A percentile compares a stretch with the other conserved stretches of the same genome.
phyloP scores from a whole-genome alignment of 1,140 invertebrate genomes.

The Spodoptera litura region DNA sequence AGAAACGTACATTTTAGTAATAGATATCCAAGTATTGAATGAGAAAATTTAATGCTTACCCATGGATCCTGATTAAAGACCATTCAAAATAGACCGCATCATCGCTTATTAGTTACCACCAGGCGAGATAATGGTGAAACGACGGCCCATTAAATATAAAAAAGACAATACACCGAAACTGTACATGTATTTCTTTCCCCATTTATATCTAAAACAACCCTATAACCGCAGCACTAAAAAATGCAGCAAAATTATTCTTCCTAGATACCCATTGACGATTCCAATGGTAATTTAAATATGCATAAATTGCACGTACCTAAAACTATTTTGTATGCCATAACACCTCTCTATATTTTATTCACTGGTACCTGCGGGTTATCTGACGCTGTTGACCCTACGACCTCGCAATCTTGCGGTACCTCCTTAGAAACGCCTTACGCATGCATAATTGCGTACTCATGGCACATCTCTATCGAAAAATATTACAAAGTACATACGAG shows the following conservation, averaged over 20 bases:
- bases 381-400: slow-evolving; percentile 63
- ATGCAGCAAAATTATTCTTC: slow-evolving; percentile 24
- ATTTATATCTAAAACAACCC: too few species aligned
- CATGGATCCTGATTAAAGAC: too few species aligned
- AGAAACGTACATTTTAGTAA: too few species aligned
- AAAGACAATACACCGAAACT: too few species aligned
- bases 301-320: slow-evolving; percentile 35
- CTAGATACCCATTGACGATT: slow-evolving; percentile 1
- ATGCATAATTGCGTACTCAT: slow-evolving; percentile 60
- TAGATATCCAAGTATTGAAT: too few species aligned
- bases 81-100: too few species aligned
- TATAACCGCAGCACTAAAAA: slow-evolving; percentile 7
- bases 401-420: slow-evolving; percentile 61
- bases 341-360: slow-evolving; percentile 57
- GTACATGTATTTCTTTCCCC: too few species aligned
- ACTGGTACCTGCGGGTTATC: slow-evolving; percentile 53
- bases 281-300: slow-evolving; percentile 43
- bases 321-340: slow-evolving; percentile 55
- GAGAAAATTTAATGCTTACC: too few species aligned
- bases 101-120: too few species aligned
- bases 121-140: too few species aligned
- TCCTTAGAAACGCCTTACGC: slow-evolving; percentile 58
- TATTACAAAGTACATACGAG: slow-evolving; percentile 32
- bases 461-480: slow-evolving; percentile 52
- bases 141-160: too few species aligned